Base-by-base conservation (phyloP, 2,797 vertebrate species). In the Anomalospiza imberbis region DNA sequence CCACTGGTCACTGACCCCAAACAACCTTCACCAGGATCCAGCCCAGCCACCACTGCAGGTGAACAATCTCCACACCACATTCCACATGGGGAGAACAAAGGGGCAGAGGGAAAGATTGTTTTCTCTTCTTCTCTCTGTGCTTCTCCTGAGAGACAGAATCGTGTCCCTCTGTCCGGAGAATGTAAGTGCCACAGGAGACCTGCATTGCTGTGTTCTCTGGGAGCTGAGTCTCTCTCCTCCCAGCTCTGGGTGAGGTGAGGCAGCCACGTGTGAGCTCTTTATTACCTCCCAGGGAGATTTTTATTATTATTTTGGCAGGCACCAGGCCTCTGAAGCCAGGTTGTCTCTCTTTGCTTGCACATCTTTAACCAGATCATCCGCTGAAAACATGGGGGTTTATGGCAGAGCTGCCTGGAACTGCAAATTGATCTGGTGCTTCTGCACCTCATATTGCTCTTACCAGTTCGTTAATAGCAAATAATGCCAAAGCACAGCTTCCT, bases 361-460 rank as follows among this genome's bases (percentile, higher is more conserved):
- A 8, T 85, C 79, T 88, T 83, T 89, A 91, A 86, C 91, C 95
- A 95, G 85, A 83, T 94, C 78, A 77, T 36, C 79, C 57, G 0
- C 75, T 58, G 78, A 6, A 68, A 88, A 85, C 67, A 31, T 1
- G n/a, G 12, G 78, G 57, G 26, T 63, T 95, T 74, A 25, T 5
- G 12, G 42, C 19, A 63, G 54, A 72, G 85, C 88, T 28, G 71
- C 45, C 85, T 72, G 48, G 28, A 54, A 47, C 3, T 71, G 72
- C 66, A 45, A 45, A 48, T 70, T 68, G 47, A 82, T 74, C 72
- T 89, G 89, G 47, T 36, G 78, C 63, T 80, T 22, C 68, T 84
- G 93, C 93, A 80, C 85, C 93, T 74, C 34, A 7, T 15, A 60
- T 40, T 79, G 65, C 85, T 38, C 75, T 28, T 45, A 63, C 20